These are phyloP conservation scores for Anser cygnoides DNA, from an alignment of 2,113 vertebrate genomes.

Conservation along the genomic window DNA sequence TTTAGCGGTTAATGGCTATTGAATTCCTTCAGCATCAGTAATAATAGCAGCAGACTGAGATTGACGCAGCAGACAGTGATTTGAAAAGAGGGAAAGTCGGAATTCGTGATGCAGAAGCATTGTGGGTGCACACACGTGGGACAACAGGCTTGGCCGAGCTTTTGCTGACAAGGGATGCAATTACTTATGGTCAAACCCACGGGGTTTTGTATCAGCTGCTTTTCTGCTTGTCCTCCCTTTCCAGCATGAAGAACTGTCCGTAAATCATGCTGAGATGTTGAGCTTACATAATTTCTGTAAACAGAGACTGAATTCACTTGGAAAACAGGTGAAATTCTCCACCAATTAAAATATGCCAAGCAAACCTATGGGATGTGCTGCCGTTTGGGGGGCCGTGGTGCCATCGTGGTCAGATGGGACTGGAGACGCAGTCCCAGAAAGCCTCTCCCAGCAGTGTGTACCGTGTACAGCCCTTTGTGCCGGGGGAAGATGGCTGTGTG, in stretches of 20 bases:
- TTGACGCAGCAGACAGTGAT: neutral
- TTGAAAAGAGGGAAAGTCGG: neutral
- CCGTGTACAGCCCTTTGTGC: neutral
- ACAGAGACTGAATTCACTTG: neutral
- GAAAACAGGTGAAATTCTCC: neutral
- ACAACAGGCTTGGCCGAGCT: neutral
- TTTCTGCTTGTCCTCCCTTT: slow-evolving; percentile 10
- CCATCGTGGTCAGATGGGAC: accelerated
- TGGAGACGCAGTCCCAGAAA: neutral
- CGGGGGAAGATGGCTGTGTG: neutral
- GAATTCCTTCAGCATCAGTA: slow-evolving; percentile 19
- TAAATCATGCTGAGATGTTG: neutral
- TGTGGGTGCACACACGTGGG: neutral
- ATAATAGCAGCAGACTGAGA: neutral
- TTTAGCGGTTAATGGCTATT: slow-evolving; percentile 17
- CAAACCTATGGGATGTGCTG: neutral
- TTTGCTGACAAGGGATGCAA: slow-evolving; percentile 6
- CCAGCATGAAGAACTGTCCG: neutral
- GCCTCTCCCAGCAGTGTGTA: neutral
- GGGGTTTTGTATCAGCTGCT: slow-evolving; percentile 3
- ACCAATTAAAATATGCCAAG: neutral
- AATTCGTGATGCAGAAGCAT: neutral
- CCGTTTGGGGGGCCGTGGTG: neutral
- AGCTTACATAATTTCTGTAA: neutral
- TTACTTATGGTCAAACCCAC: neutral